Percentiles rank a stretch among this genome's conserved stretches.
phyloP scores from a whole-genome alignment of 2,113 vertebrate genomes.

The Montifringilla adamsi region DNA sequence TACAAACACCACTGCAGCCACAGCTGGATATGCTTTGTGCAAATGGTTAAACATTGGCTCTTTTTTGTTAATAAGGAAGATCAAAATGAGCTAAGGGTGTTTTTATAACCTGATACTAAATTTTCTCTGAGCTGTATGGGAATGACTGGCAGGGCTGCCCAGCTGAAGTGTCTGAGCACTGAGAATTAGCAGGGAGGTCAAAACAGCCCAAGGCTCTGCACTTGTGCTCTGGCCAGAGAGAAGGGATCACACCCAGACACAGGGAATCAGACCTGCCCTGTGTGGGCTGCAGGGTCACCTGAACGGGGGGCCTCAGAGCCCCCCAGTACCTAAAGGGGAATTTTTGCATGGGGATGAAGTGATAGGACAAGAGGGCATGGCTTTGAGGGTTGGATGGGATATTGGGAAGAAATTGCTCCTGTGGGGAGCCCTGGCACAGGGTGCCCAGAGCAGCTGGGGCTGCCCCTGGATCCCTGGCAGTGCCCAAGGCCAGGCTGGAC shows the following conservation, averaged over 20 bases:
- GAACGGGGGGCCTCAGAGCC: background rate
- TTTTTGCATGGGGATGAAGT: rapidly evolving
- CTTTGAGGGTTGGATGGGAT: background rate
- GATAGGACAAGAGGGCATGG: too few species aligned
- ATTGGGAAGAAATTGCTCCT: background rate
- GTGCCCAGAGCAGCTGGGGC: background rate
- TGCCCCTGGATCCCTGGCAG: background rate
- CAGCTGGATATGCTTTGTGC: background rate
- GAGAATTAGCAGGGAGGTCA: background rate
- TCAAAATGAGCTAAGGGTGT: background rate
- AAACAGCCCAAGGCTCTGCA: background rate
- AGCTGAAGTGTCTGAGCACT: background rate
- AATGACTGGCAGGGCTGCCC: background rate
- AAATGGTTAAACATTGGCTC: background rate
- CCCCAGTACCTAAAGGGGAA: rapidly evolving
- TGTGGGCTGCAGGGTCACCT: background rate
- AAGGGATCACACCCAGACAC: rapidly evolving
- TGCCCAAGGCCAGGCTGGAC: rapidly evolving
- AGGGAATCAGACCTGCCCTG: background rate
- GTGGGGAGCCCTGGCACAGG: rapidly evolving
- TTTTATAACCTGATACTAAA: background rate
- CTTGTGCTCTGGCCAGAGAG: background rate
- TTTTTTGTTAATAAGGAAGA: background rate
- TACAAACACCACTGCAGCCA: background rate
- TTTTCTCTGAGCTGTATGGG: background rate